These are phyloP conservation scores for Lagria hirta DNA, from an alignment of 2,888 invertebrate genomes.

Conservation along the genomic window DNA sequence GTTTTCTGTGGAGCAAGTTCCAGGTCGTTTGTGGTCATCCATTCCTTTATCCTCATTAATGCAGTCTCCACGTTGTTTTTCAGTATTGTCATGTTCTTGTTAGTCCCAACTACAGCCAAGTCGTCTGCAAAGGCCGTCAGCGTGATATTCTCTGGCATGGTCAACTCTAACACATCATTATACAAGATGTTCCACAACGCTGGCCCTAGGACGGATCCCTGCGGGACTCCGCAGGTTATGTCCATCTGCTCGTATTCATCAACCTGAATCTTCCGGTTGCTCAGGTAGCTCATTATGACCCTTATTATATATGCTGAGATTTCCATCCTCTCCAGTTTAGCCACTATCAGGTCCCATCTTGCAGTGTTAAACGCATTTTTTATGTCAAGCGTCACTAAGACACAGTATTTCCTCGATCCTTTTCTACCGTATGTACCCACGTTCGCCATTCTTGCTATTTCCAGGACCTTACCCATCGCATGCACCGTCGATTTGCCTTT, in stretches of 20 bases:
- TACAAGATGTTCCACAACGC: constrained; percentile 20
- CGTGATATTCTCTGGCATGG: constrained; percentile 1
- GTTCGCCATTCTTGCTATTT: constrained; percentile 10
- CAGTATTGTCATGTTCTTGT: no score
- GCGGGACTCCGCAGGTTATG: constrained; percentile 12
- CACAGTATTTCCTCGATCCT: constrained; percentile 13
- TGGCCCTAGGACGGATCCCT: constrained; percentile 17
- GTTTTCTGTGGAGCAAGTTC: constrained; percentile 6
- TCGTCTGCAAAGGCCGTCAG: constrained; percentile 22
- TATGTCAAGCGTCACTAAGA: constrained; percentile 20
- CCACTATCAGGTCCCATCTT: constrained; percentile 16
- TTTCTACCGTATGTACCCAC: constrained; percentile 3
- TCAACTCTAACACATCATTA: constrained; percentile 6
- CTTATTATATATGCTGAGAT: constrained; percentile 13
- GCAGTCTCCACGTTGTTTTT: not conserved
- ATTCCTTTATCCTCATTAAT: constrained; percentile 4
- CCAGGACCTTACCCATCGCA: no score
- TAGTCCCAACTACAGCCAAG: constrained; percentile 17
- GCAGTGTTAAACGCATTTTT: constrained; percentile 28
- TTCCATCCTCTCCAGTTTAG: constrained; percentile 9
- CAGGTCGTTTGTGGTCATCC: constrained; percentile 12
- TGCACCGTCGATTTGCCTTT: no score
- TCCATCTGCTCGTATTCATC: not conserved
- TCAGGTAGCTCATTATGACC: constrained; percentile 18
- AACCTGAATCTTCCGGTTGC: constrained; percentile 6